Conservation (phyloP, 1,140 invertebrate species). For the Archivesica marissinica region DNA sequence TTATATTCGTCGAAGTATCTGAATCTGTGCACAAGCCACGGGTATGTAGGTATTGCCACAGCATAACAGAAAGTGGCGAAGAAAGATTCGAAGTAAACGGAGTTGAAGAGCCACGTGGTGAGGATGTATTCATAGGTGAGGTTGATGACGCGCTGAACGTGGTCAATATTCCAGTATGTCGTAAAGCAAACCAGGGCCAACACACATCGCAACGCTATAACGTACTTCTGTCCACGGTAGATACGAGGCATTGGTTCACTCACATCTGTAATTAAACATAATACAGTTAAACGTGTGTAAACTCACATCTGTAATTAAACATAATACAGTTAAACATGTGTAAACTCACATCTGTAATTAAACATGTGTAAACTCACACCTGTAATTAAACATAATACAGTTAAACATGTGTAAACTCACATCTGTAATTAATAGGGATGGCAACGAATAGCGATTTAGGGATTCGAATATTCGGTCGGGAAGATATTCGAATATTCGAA, state of each 20-base stretch:
- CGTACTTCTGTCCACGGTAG: background rate
- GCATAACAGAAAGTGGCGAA: constrained; percentile 72
- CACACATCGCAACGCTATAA: background rate
- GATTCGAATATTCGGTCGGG: too few relatives aligned
- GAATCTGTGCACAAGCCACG: constrained; percentile 68
- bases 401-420: too few relatives aligned
- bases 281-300: too few relatives aligned
- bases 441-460: too few relatives aligned
- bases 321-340: too few relatives aligned
- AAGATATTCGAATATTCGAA: too few relatives aligned
- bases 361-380: too few relatives aligned
- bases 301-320: too few relatives aligned
- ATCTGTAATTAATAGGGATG: too few relatives aligned
- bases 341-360: too few relatives aligned
- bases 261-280: too few relatives aligned
- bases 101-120: constrained; percentile 67
- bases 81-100: constrained; percentile 78
- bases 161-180: background rate
- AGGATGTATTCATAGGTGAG: background rate
- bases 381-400: too few relatives aligned
- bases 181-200: background rate
- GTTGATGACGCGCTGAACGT: background rate
- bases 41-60: constrained; percentile 69
- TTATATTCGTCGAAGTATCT: constrained; percentile 71
- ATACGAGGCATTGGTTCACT: background rate